Base-by-base conservation (phyloP, 2,888 invertebrate species). In the Agrilus biguttatus region DNA sequence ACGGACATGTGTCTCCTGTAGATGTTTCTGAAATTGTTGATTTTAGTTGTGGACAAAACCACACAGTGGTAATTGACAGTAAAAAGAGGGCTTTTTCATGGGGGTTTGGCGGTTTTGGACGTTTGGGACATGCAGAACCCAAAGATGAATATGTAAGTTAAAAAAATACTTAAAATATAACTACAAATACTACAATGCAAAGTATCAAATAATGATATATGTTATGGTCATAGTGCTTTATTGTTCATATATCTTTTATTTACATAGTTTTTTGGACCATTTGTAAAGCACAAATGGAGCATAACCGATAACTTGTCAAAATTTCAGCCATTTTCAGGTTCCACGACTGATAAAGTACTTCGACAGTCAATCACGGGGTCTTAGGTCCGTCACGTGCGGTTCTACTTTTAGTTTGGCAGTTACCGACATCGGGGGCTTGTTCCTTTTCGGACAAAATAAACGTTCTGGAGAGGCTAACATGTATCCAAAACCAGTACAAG, bases 91-190 rank as follows among this genome's bases (percentile, higher is more conserved):
- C 87, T 0, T 95, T 78, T 66, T 89, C 91, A 41, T 95, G 93
- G 93, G 93, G 95, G 14, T 95, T 92, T 64, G 93, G 92, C 10
- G 95, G 93, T 0, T 89, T 93, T 58, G 93, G 93, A 0, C 78
- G 95, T 2, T 70, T 95, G 12, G 95, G 93, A 0, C 93, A 95
- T 69, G 84, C 90, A 7, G 92, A 91, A 57, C 90, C 82, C 45
- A 87, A 87, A 60, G 92, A 95, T 65, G 93, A 95, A 67, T 73
- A 85, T 66, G 86, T 91, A 36, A 83, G 83, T 21, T 77, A 47
- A 21, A 32, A n/a, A 13, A 14, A 17, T 17, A 17, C 17, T 3
- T 17, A 17, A 2, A 28, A 13, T 19, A 8, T 33, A n/a, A 28
- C 28, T 42, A 34, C 33, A 33, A 12, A 33, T 42, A n/a, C 39